Percentiles rank a stretch among this genome's conserved stretches.
Evolutionary conservation across 2,888 invertebrate species (phyloP).

Genomic region (Alviniconcha strummeri): DNA sequence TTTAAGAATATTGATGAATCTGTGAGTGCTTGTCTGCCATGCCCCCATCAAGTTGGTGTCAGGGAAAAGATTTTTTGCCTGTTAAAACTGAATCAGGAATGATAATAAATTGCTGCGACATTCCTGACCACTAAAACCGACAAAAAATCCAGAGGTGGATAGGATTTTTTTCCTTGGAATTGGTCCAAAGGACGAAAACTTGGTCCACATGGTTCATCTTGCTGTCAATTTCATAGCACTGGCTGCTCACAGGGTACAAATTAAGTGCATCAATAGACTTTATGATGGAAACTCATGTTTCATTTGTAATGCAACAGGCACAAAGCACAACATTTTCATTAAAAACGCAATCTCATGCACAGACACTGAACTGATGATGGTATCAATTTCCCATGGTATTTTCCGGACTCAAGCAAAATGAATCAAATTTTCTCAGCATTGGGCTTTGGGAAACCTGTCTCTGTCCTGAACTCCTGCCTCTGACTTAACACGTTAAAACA

Average conservation of each 20-base stretch:
- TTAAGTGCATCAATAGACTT: background rate
- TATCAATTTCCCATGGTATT: background rate
- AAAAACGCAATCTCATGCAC: background rate
- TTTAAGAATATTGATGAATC: background rate
- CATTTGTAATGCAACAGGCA: background rate
- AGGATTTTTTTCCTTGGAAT: constrained; percentile 26
- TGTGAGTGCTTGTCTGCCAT: constrained; percentile 14
- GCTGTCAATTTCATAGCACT: constrained; percentile 22
- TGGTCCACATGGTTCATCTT: constrained; percentile 22
- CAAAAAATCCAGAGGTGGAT: constrained; percentile 10
- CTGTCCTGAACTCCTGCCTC: background rate
- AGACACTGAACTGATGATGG: background rate
- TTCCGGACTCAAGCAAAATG: constrained; percentile 7
- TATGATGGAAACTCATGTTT: background rate
- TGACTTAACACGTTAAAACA: no score
- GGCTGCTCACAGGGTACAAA: constrained; percentile 24
- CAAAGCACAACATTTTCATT: background rate
- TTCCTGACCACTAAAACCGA: background rate
- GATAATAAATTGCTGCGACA: background rate
- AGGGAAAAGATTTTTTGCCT: background rate
- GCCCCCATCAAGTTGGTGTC: constrained; percentile 5
- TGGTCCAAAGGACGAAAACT: constrained; percentile 31
- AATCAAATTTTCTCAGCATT: background rate
- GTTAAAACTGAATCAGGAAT: background rate
- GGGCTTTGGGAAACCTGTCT: constrained; percentile 5